Base-by-base conservation (phyloP, 2,797 vertebrate species). In the Argyrosomus regius region DNA sequence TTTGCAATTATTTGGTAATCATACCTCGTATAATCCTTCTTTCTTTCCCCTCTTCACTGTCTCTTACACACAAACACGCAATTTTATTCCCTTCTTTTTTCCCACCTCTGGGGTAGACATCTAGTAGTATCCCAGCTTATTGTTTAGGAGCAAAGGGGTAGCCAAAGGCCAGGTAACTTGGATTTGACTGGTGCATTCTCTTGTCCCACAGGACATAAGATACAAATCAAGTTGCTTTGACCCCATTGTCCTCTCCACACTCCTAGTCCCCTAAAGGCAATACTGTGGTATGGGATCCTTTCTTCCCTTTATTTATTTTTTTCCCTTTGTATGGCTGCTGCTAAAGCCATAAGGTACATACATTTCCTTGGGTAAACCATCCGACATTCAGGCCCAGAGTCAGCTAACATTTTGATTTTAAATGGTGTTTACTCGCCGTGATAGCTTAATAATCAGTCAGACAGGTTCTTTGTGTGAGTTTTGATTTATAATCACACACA, bases 171-270 rank as follows among this genome's bases (percentile, higher is more conserved):
- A 93, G 91, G 91, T 94, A 92, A 83, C 91, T 89, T 84, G 88
- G 89, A 90, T 92, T 93, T 93, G 91, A 90, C 90, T 91, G 89
- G 86, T 94, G 91, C 89, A 93, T 92, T 91, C 91, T 89, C 85
- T 75, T 77, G 78, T 94, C 94, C 92, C 93, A 76, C 57, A 90
- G 93, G 94, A 94, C 87, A 81, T 28, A 80, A 92, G 92, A 95
- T 94, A 94, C 93, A 95, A 95, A 95, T 95, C 92, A 94, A 94
- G 92, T 90, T 92, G 89, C 92, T 94, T 92, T 95, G 95, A 95
- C 95, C 94, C 91, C 91, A 92, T 92, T 94, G 94, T 95, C 94
- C 93, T 94, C 88, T 91, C 86, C 90, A 89, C 91, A 92, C 92
- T 92, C 88, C 81, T 80, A 31, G 88, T 89, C 88, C 92, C 93